Percentiles rank a stretch among this genome's conserved stretches.
Conservation (phyloP, 2,888 invertebrate species). For the Spicauda simplicius region DNA sequence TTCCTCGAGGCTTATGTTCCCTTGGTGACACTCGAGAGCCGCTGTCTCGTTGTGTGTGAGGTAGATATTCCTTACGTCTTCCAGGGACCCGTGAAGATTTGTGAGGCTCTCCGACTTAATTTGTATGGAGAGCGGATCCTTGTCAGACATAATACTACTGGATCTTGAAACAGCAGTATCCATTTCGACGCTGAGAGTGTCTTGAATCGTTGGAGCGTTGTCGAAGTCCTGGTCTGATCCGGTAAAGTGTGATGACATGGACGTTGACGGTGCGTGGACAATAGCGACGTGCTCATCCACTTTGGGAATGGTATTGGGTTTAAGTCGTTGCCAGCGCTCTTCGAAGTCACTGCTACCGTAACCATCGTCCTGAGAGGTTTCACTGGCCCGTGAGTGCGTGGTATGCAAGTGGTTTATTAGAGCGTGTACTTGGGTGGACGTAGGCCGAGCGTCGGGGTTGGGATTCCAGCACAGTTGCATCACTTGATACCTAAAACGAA, state of each 20-base stretch:
- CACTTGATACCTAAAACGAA: conserved; percentile 85
- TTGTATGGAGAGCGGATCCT: conserved; percentile 68
- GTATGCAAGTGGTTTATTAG: conserved; percentile 72
- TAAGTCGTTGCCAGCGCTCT: conserved; percentile 89
- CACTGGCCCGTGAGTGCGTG: conserved; percentile 56
- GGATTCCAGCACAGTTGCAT: conserved; percentile 89
- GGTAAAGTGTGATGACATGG: conserved; percentile 63
- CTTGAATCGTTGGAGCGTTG: conserved; percentile 56
- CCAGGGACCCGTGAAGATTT: conserved; percentile 89
- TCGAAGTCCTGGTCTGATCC: conserved; percentile 65
- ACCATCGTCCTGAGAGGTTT: conserved; percentile 52
- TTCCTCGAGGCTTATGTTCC: conserved; percentile 66
- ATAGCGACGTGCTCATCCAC: conserved; percentile 82
- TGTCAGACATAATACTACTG: conserved; percentile 76
- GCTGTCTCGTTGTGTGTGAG: conserved; percentile 76
- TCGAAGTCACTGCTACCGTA: conserved; percentile 86
- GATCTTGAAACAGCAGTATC: conserved; percentile 72
- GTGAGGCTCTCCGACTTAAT: conserved; percentile 83
- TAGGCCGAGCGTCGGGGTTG: conserved; percentile 59
- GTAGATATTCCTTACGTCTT: conserved; percentile 82
- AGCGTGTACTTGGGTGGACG: conserved; percentile 69
- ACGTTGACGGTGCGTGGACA: conserved; percentile 72
- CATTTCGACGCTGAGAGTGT: conserved; percentile 66
- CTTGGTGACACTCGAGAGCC: conserved; percentile 72
- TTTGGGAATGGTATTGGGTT: conserved; percentile 86